Evolutionary conservation across 2,113 vertebrate species (phyloP).

Genomic region (Grantiella picta): DNA sequence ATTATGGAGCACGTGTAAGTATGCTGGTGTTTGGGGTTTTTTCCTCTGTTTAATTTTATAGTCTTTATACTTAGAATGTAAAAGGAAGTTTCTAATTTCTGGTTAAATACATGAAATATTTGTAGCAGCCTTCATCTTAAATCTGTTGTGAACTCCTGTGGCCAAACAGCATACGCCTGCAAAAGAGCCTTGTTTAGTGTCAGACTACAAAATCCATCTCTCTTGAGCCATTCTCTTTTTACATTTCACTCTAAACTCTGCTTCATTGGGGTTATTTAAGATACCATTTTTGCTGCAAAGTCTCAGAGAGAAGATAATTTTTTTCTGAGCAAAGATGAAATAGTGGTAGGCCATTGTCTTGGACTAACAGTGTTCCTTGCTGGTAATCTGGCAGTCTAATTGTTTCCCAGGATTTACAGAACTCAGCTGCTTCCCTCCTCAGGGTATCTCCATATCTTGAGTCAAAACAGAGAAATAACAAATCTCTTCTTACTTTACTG

Average conservation of each 20-base stretch:
- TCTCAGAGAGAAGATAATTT: neutral
- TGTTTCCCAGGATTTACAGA: neutral
- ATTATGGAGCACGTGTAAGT: slow-evolving; percentile 7
- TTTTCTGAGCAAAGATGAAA: neutral
- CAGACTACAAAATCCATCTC: neutral
- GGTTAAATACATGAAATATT: neutral
- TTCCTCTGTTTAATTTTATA: neutral
- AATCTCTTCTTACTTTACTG: neutral
- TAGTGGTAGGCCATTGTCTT: neutral
- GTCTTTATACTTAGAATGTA: neutral
- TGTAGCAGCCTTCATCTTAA: neutral
- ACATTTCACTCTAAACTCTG: neutral
- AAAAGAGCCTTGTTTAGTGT: neutral
- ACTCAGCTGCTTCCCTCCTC: neutral
- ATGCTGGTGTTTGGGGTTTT: neutral
- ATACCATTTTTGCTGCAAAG: neutral
- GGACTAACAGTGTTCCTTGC: neutral
- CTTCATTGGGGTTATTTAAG: neutral
- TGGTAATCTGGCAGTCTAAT: neutral
- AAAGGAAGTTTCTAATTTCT: neutral
- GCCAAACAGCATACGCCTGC: neutral
- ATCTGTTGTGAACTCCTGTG: neutral
- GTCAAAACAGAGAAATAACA: neutral
- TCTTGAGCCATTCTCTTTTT: neutral
- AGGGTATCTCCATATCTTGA: neutral